Evolutionary conservation across 2,797 vertebrate genomes (phyloP).

Genomic region (Premnoplex brunnescens): DNA sequence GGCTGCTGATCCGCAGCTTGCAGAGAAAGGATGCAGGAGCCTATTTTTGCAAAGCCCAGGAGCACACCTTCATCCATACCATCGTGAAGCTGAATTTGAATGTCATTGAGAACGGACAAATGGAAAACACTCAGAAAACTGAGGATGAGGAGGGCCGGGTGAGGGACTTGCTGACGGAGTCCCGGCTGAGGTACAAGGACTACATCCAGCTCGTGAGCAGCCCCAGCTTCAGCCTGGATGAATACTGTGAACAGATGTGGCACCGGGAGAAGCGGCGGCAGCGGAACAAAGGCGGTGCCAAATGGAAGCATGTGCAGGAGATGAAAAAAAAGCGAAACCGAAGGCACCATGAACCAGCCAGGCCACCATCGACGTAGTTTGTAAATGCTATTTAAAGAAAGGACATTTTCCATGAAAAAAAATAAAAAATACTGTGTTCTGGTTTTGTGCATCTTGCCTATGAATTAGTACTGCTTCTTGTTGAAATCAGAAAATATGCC

Average conservation of each 20-base stretch:
- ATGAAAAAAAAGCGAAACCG: slow-evolving; percentile 93
- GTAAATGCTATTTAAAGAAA: slow-evolving; percentile 66
- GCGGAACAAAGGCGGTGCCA: slow-evolving; percentile 81
- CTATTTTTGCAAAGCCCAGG: slow-evolving; percentile 90
- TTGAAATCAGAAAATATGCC: slow-evolving; percentile 21
- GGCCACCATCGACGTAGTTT: slow-evolving; percentile 68
- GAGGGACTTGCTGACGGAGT: slow-evolving; percentile 82
- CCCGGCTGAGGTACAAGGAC: slow-evolving; percentile 92
- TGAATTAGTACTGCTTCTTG: slow-evolving; percentile 59
- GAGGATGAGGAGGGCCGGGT: slow-evolving; percentile 75
- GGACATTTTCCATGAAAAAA: slow-evolving; percentile 26
- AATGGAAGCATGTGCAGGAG: slow-evolving; percentile 97
- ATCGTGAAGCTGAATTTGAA: slow-evolving; percentile 87
- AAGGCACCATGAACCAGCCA: slow-evolving; percentile 80
- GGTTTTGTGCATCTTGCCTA: slow-evolving; percentile 56
- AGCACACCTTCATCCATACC: slow-evolving; percentile 90
- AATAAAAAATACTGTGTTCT: slow-evolving; percentile 55
- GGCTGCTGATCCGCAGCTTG: slow-evolving; percentile 91
- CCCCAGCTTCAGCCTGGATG: slow-evolving; percentile 87
- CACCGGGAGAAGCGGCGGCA: slow-evolving; percentile 86
- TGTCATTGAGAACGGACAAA: slow-evolving; percentile 86
- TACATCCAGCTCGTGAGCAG: slow-evolving; percentile 90
- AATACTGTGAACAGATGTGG: slow-evolving; percentile 97
- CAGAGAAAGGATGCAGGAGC: slow-evolving; percentile 84
- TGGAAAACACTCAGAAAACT: slow-evolving; percentile 81